Evolutionary conservation across 2,888 invertebrate species (phyloP), one percentile per base, ranked within the genome.

Genomic region (Chromoteleia sp.): DNA sequence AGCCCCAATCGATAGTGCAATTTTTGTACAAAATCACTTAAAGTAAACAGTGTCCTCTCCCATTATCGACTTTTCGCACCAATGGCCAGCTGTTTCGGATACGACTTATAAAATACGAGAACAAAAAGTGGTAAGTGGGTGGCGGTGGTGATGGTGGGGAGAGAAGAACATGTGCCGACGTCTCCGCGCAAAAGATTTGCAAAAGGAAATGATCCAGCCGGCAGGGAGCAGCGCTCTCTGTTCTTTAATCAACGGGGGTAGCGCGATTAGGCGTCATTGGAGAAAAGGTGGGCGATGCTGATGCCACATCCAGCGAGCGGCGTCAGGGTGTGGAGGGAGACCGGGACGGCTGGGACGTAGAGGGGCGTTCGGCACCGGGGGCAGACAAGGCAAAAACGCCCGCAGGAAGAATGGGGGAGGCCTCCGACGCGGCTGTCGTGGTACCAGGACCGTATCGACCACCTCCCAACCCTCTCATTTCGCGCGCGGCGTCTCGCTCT

Each of bases 211-310:
- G 76, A 68, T 76, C 63, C 80, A 61, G 78, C 56, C 84, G 84
- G 85, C 79, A 33, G 83, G 83, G 85, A 84, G 86, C 85, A 84
- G 86, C 82, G 86, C 84, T 85, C 87, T 87, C 87, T 87, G 89
- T 91, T 90, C 90, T 89, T 90, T 89, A 90, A 91, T 90, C 90
- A 91, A 90, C 86, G 84, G 85, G 89, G 87, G 85, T 86, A 83
- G 89, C 83, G 86, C 90, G 90, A 91, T 91, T 91, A 91, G 89
- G 88, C 88, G 88, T 87, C 87, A 87, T 87, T 84, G 84, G 81
- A 79, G 77, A 76, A 77, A 76, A 80, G 80, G 80, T 74, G 81
- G 80, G 79, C 75, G 79, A 77, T 58, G 79, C 81, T 56, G 81
- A 65, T 73, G 79, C 71, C 43, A 50, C 71, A 63, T 65, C 78